phyloP scores from a whole-genome alignment of 2,888 invertebrate genomes.

The Leptopilina syphax region DNA sequence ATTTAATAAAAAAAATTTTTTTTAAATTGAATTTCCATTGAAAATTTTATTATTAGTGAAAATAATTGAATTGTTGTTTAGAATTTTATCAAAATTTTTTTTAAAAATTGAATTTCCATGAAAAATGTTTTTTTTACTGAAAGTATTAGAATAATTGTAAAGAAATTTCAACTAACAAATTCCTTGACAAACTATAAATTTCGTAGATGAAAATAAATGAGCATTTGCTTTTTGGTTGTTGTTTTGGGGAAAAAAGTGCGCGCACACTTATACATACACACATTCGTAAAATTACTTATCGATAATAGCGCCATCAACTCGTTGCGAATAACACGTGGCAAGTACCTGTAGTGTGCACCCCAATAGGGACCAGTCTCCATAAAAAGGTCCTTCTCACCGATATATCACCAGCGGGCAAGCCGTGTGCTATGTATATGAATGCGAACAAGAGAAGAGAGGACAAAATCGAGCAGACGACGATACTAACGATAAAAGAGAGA shows the following conservation, averaged over 20 bases:
- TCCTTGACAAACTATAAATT: too few species aligned
- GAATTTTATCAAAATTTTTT: too few species aligned
- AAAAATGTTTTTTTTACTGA: too few species aligned
- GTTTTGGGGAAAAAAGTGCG: not conserved
- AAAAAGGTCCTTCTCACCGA: conserved; percentile 42
- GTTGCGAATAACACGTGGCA: conserved; percentile 41
- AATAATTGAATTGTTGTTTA: too few species aligned
- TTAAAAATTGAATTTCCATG: too few species aligned
- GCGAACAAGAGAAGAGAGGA: conserved; percentile 26
- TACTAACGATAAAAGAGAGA: conserved; percentile 27
- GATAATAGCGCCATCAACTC: conserved; percentile 32
- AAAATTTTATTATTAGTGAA: too few species aligned
- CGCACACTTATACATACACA: not conserved
- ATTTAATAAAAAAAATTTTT: too few species aligned
- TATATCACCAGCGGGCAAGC: conserved; percentile 36
- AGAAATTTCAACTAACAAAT: too few species aligned
- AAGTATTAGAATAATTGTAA: too few species aligned
- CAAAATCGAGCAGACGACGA: conserved; percentile 39
- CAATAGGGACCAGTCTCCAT: conserved; percentile 68
- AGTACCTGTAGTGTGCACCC: conserved; percentile 73
- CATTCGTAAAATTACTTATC: conserved; percentile 23
- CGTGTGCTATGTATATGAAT: not conserved
- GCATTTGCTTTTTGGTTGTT: too few species aligned
- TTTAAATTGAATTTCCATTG: too few species aligned
- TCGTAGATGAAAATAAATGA: too few species aligned